Percentiles rank a stretch among this genome's conserved stretches.
phyloP scores from a whole-genome alignment of 2,888 invertebrate species.

The Ptychoptera contaminata region DNA sequence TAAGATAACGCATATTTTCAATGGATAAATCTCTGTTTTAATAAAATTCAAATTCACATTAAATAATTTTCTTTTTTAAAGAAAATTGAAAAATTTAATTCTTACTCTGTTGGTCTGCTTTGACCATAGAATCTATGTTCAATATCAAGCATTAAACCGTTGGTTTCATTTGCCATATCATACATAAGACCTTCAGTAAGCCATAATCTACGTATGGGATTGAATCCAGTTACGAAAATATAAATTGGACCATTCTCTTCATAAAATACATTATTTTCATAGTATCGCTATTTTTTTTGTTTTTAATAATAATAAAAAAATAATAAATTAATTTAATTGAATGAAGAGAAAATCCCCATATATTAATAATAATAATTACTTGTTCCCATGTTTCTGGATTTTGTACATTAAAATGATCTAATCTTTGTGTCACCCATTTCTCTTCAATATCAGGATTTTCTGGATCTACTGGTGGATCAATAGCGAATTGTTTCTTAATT shows the following conservation, averaged over 20 bases:
- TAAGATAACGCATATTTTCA: conserved; percentile 42
- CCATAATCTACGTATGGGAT: no score
- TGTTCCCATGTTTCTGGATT: conserved; percentile 38
- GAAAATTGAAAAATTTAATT: no score
- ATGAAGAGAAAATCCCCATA: no score
- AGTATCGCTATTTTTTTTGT: neutral
- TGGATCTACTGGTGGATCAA: neutral
- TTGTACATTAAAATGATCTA: conserved; percentile 40
- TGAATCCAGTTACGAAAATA: conserved; percentile 42
- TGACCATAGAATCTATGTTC: conserved; percentile 73
- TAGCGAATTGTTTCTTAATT: neutral
- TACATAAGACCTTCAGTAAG: conserved; percentile 39
- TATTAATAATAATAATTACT: conserved; percentile 15
- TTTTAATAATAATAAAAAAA: no score
- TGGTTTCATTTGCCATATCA: conserved; percentile 39
- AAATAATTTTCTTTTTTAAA: conserved; percentile 26
- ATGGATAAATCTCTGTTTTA: conserved; percentile 35
- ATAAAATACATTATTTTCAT: conserved; percentile 28
- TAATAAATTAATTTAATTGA: no score
- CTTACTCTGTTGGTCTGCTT: conserved; percentile 50
- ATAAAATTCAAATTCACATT: neutral
- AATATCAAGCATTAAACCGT: conserved; percentile 52
- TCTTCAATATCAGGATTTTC: conserved; percentile 21
- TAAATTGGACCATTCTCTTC: conserved; percentile 40
- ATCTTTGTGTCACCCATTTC: conserved; percentile 36